Base-by-base conservation (phyloP, 2,888 invertebrate species). In the Hypolimnas misippus region DNA sequence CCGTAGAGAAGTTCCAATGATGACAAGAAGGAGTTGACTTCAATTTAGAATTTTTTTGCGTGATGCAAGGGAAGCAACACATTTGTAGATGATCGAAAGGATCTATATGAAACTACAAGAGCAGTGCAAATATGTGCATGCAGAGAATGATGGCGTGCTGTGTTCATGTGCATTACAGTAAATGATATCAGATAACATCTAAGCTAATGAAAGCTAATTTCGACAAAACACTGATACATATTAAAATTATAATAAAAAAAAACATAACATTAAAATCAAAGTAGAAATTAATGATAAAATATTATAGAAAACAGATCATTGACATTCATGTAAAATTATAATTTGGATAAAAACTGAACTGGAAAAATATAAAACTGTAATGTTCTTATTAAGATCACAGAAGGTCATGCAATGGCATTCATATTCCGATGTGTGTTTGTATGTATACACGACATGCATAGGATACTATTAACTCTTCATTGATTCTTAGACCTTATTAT, bases 71-170 rank as follows among this genome's bases (percentile, higher is more conserved):
- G 49, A 14, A 49, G 49, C 25, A 25, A 25, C 21, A 25, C 49
- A 29, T 49, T 14, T 12, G 6, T 21, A 12, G 25, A 29, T 29
- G 7, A 29, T 29, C 14, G 25, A 49, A 49, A 7, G 14, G 25
- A n/a, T 16, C 8, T 25, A 25, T 49, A 29, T 49, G 25, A 46
- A 19, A 29, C 25, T 49, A 29, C 25, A 2, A 29, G 29, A 29
- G 14, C 62, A 62, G 62, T 67, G 67, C 63, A 61, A 55, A 62
- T 67, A 57, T 35, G 70, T 63, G 58, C 64, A 62, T 71, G 73
- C 73, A 64, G 60, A 62, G 55, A 68, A 66, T 57, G 35, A 57
- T 57, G 44, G 69, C 70, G 73, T 70, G 73, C 69, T 29, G 25
- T n/a, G 3, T 49, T 19, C n/a, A 21, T 46, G 21, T 46, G 44